Evolutionary conservation across 2,888 invertebrate genomes (phyloP).

Genomic region (Netelia fuscicornis): DNA sequence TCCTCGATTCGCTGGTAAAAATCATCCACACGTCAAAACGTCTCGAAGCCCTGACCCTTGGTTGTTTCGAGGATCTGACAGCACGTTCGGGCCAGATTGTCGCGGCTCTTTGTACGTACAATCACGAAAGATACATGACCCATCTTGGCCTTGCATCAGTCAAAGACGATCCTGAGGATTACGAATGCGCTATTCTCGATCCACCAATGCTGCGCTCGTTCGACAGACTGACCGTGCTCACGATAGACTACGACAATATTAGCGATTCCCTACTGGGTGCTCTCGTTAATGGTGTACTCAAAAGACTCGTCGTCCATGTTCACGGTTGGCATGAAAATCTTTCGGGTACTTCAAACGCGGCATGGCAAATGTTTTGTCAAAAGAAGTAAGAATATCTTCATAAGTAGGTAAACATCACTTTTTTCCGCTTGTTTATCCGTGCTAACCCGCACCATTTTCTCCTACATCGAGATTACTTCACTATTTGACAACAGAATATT

Average conservation of each 20-base stretch:
- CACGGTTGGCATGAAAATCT: slow-evolving; percentile 89
- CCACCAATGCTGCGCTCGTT: slow-evolving; percentile 87
- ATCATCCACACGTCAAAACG: slow-evolving; percentile 85
- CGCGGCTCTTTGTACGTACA: slow-evolving; percentile 81
- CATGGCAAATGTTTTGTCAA: slow-evolving; percentile 87
- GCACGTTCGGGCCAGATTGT: slow-evolving; percentile 84
- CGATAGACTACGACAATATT: slow-evolving; percentile 87
- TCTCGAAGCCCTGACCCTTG: slow-evolving; percentile 86
- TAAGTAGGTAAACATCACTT: not conserved
- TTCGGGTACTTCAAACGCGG: slow-evolving; percentile 88
- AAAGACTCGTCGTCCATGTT: slow-evolving; percentile 89
- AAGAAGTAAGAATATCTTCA: slow-evolving; percentile 82
- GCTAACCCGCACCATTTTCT: no score
- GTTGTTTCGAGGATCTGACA: slow-evolving; percentile 86
- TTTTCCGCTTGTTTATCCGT: not conserved
- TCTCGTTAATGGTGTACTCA: slow-evolving; percentile 84
- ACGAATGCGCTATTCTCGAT: slow-evolving; percentile 87
- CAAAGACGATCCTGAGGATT: slow-evolving; percentile 90
- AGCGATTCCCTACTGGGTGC: slow-evolving; percentile 85
- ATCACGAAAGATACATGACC: slow-evolving; percentile 87
- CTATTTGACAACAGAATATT: no score
- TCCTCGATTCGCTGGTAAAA: slow-evolving; percentile 80
- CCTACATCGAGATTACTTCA: no score
- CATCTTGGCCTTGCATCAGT: slow-evolving; percentile 90
- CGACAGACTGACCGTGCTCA: slow-evolving; percentile 82